Evolutionary conservation across 2,113 vertebrate genomes (phyloP).

Genomic region (Hystrix cristata): DNA sequence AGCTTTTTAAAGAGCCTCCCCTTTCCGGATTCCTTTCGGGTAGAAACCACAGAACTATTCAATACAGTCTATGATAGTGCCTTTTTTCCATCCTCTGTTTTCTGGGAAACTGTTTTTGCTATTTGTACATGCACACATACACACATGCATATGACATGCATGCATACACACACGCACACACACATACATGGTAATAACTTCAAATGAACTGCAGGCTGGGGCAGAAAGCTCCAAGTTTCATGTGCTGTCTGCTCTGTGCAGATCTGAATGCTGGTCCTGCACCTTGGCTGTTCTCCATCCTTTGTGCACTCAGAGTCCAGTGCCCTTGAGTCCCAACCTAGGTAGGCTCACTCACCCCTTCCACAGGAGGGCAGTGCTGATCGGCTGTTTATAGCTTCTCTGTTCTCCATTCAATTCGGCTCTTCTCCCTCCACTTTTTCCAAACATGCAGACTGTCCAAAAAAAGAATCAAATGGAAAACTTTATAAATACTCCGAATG

Average conservation of each 20-base stretch:
- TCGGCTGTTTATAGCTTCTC: neutral
- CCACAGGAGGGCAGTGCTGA: fast-evolving
- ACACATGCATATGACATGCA: neutral
- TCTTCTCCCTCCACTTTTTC: conserved; percentile 6
- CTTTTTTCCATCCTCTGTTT: conserved; percentile 48
- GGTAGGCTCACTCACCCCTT: neutral
- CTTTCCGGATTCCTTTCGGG: conserved; percentile 28
- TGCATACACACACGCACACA: neutral
- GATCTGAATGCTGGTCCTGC: fast-evolving
- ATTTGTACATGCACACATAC: neutral
- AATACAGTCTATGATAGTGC: neutral
- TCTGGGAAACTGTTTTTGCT: neutral
- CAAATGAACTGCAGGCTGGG: neutral
- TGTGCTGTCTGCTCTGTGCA: too few relatives aligned
- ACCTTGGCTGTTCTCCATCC: fast-evolving
- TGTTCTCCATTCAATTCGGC: neutral
- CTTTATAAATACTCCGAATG: conserved; percentile 78
- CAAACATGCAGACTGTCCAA: conserved; percentile 54
- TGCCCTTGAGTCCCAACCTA: fast-evolving
- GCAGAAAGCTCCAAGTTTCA: neutral
- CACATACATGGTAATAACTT: neutral
- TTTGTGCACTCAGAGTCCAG: neutral
- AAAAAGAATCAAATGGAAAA: conserved; percentile 73
- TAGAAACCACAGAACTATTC: conserved; percentile 24
- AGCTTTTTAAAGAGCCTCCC: neutral